Base-by-base conservation (phyloP, 2,888 invertebrate species). In the Salpingus planirostris region DNA sequence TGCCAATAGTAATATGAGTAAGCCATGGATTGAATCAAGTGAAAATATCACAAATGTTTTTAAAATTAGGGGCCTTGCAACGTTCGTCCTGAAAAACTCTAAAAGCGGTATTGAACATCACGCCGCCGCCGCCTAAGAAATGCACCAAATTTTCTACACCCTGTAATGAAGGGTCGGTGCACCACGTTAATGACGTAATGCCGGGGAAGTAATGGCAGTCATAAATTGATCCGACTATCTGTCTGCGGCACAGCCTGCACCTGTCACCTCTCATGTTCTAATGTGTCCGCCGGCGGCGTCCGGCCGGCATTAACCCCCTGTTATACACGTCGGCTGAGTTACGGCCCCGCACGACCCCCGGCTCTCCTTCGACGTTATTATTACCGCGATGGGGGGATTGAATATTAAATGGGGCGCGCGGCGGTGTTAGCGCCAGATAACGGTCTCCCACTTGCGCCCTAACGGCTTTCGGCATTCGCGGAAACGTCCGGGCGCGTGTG, bases 261-360 rank as follows among this genome's bases (percentile, higher is more conserved):
- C 49, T 52, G 50, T 50, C 51, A 50, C 44, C 45, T 48, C 43
- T 44, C 44, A 40, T 46, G 46, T 47, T 49, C 46, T 46, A 42
- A 45, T 44, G 42, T 49, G 49, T 47, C 49, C 42, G 40, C 39
- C 30, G n/a, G n/a, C 21, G 11, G 34, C 29, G 31, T 33, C 37
- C 34, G 31, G 37, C 44, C 37, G 40, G 39, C 29, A 44, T 47
- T 49, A 50, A 47, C 48, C 46, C 43, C 18, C 18, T 5, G 44
- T 40, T 45, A 42, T 46, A 47, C 44, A 39, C 36, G 43, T 43
- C 42, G 27, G 37, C 34, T 47, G 46, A 50, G 43, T 50, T 50
- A 50, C 44, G 40, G 42, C 40, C 32, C 31, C n/a, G n/a, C n/a
- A n/a, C n/a, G n/a, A n/a, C n/a, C n/a, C n/a, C n/a, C n/a, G n/a